Percentiles rank a stretch among this genome's conserved stretches.
Evolutionary conservation across 2,797 vertebrate species (phyloP).

Genomic region (Zalophus californianus): DNA sequence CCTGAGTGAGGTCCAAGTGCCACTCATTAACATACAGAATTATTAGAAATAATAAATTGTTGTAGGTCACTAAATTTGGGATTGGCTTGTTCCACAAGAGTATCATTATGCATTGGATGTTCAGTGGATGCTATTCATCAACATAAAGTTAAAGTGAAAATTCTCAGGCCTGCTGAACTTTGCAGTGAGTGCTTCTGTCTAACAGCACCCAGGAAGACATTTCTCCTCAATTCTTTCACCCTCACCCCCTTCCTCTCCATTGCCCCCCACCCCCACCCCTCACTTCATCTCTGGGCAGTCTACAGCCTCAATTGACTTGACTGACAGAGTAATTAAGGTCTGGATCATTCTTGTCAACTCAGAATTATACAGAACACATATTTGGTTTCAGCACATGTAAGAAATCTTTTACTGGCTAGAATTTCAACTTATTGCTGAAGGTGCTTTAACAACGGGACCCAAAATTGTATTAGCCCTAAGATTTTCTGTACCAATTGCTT

Average conservation of each 20-base stretch:
- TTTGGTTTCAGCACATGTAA: neutral
- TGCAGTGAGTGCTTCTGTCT: neutral
- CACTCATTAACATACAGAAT: neutral
- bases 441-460: neutral
- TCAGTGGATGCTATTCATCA: neutral
- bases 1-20: neutral
- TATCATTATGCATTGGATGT: neutral
- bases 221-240: neutral
- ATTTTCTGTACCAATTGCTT: neutral
- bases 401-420: neutral
- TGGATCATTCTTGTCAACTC: neutral
- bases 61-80: neutral
- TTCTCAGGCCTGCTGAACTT: neutral
- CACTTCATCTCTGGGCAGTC: neutral
- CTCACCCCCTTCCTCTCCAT: rapidly evolving
- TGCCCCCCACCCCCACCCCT: neutral
- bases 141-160: neutral
- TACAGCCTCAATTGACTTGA: neutral
- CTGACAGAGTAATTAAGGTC: neutral
- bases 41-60: neutral
- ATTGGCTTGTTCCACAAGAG: neutral
- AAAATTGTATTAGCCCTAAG: neutral
- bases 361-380: neutral
- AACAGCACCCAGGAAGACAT: neutral
- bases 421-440: neutral